phyloP scores from a whole-genome alignment of 2,888 invertebrate species.

The Alloplasta piceator region DNA sequence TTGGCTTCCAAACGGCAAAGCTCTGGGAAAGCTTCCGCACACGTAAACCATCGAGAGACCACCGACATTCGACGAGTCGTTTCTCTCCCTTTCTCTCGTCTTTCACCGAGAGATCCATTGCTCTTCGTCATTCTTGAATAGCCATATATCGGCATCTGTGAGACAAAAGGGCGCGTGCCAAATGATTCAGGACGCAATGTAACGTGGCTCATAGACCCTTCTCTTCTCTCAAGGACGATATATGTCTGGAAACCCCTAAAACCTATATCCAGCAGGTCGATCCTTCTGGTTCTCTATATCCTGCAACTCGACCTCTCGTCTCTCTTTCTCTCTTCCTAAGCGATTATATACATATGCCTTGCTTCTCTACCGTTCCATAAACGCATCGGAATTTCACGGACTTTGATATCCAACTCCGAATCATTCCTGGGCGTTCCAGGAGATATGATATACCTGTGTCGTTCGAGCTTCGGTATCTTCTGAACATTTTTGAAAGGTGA shows the following conservation, averaged over 20 bases:
- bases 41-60: slow-evolving; percentile 48
- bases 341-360: slow-evolving; percentile 67
- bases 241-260: slow-evolving; percentile 20
- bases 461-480: too few species aligned
- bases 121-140: slow-evolving; percentile 33
- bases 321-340: slow-evolving; percentile 39
- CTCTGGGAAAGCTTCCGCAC: slow-evolving; percentile 62
- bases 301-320: slow-evolving; percentile 55
- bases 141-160: slow-evolving; percentile 4
- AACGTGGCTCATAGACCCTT: background rate
- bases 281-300: slow-evolving; percentile 42
- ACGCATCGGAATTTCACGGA: slow-evolving; percentile 67
- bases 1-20: slow-evolving; percentile 69
- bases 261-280: slow-evolving; percentile 23
- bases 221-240: background rate
- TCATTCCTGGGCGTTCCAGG: slow-evolving; percentile 48
- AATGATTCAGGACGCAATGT: too few species aligned
- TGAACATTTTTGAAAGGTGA: too few species aligned
- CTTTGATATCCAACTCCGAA: slow-evolving; percentile 71
- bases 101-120: slow-evolving; percentile 9
- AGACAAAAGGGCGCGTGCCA: slow-evolving; percentile 2
- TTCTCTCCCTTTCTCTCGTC: slow-evolving; percentile 32
- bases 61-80: slow-evolving; percentile 44
- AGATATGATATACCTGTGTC: background rate
- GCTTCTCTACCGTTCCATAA: slow-evolving; percentile 54